Evolutionary conservation across 2,113 vertebrate genomes (phyloP).

Genomic region (Stomatorhinus ivindoensis): DNA sequence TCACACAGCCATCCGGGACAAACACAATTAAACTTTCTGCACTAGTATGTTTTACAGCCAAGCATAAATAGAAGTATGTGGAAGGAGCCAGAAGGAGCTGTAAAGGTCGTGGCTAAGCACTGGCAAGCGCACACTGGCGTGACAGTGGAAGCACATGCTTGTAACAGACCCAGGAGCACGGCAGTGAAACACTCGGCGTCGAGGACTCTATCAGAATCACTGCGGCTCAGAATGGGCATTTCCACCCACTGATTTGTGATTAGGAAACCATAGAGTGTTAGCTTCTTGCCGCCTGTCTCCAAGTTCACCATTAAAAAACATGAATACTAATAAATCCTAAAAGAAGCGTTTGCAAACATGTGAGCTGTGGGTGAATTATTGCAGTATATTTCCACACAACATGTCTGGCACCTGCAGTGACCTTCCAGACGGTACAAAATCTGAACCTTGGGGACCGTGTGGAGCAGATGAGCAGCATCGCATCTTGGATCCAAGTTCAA

Average conservation of each 20-base stretch:
- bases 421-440: not conserved
- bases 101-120: slow-evolving; percentile 44
- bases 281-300: not conserved
- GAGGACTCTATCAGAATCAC: not conserved
- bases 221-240: not conserved
- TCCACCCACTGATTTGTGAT: not conserved
- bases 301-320: not conserved
- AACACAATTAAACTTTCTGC: slow-evolving; percentile 2
- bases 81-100: slow-evolving; percentile 37
- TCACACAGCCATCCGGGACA: not conserved
- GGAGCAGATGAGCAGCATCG: not conserved
- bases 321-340: not conserved
- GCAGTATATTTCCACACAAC: not conserved
- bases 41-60: slow-evolving; percentile 48
- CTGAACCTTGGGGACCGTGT: not conserved
- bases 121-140: slow-evolving; percentile 47
- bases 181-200: not conserved
- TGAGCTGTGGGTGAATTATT: not conserved
- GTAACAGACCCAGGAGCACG: slow-evolving; percentile 26
- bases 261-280: not conserved
- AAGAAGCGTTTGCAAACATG: not conserved
- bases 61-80: slow-evolving; percentile 44
- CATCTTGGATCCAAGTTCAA: not conserved
- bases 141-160: slow-evolving; percentile 34
- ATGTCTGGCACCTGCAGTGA: not conserved